Evolutionary conservation across 2,113 vertebrate species (phyloP).

Genomic region (Syngnathoides biaculeatus): DNA sequence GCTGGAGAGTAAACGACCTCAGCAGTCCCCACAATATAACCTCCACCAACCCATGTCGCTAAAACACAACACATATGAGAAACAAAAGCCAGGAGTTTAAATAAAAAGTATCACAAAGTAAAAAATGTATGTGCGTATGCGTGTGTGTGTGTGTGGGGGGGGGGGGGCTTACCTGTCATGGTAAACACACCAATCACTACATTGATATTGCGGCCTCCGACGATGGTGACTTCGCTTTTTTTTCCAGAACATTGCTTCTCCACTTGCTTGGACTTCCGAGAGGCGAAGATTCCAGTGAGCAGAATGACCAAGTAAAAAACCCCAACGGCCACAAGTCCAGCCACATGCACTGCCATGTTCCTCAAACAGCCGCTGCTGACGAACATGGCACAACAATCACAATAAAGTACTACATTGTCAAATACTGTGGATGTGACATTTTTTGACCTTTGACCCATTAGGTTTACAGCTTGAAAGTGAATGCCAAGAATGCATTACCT

Average conservation of each 20-base stretch:
- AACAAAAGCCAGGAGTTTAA: background rate
- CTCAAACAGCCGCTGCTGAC: background rate
- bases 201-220: slow-evolving; percentile 60
- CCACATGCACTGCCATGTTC: slow-evolving; percentile 46
- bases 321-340: slow-evolving; percentile 61
- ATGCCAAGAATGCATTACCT: too few relatives aligned
- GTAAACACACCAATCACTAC: slow-evolving; percentile 42
- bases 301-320: slow-evolving; percentile 68
- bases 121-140: background rate
- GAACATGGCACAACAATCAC: too few relatives aligned
- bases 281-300: slow-evolving; percentile 73
- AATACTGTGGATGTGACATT: too few relatives aligned
- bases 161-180: slow-evolving; percentile 47
- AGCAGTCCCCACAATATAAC: slow-evolving; percentile 75
- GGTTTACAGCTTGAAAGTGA: too few relatives aligned
- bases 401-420: too few relatives aligned
- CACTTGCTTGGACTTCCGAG: slow-evolving; percentile 69
- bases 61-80: slow-evolving; percentile 13
- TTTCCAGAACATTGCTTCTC: slow-evolving; percentile 58
- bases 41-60: slow-evolving; percentile 81
- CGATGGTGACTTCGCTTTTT: slow-evolving; percentile 65
- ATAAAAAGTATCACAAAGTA: background rate
- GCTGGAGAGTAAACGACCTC: slow-evolving; percentile 75
- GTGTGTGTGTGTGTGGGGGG: too few relatives aligned
- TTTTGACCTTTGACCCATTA: too few relatives aligned